Evolutionary conservation across 2,888 invertebrate genomes (phyloP).

Genomic region (Hedychridium roseum): DNA sequence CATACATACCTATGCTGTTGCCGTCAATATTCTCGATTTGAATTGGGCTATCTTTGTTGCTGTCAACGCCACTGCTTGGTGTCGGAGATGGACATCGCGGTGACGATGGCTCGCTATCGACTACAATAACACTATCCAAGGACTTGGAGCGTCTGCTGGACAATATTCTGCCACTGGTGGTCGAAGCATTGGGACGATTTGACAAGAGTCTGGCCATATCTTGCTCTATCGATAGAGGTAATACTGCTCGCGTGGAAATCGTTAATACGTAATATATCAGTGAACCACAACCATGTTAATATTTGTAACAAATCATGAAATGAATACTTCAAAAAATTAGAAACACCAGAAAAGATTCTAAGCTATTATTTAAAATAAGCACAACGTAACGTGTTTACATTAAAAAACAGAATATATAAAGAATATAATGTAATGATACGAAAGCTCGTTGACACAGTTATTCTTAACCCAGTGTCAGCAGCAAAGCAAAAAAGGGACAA

Average conservation of each 20-base stretch:
- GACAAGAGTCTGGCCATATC: constrained; percentile 59
- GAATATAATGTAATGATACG: constrained; percentile 20
- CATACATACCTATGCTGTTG: constrained; percentile 65
- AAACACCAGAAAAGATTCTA: not conserved
- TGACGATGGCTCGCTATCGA: constrained; percentile 66
- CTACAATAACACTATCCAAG: constrained; percentile 57
- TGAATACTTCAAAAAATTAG: not conserved
- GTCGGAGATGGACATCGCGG: constrained; percentile 88
- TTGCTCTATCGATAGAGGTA: constrained; percentile 61
- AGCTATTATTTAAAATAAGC: constrained; percentile 19
- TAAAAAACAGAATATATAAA: constrained; percentile 7
- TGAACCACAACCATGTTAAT: constrained; percentile 22
- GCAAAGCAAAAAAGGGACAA: constrained; percentile 45
- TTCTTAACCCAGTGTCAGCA: constrained; percentile 48
- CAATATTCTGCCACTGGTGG: constrained; percentile 41
- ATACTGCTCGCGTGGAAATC: constrained; percentile 52
- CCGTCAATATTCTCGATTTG: constrained; percentile 81
- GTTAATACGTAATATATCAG: constrained; percentile 41
- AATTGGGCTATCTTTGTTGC: constrained; percentile 84
- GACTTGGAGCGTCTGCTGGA: constrained; percentile 57
- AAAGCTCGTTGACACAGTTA: constrained; percentile 38
- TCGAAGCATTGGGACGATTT: constrained; percentile 29
- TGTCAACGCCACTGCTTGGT: constrained; percentile 88
- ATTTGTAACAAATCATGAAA: constrained; percentile 15
- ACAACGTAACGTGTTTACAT: constrained; percentile 23